Conservation (phyloP, 2,888 invertebrate genomes). For the Hypselothyrea guttata region DNA sequence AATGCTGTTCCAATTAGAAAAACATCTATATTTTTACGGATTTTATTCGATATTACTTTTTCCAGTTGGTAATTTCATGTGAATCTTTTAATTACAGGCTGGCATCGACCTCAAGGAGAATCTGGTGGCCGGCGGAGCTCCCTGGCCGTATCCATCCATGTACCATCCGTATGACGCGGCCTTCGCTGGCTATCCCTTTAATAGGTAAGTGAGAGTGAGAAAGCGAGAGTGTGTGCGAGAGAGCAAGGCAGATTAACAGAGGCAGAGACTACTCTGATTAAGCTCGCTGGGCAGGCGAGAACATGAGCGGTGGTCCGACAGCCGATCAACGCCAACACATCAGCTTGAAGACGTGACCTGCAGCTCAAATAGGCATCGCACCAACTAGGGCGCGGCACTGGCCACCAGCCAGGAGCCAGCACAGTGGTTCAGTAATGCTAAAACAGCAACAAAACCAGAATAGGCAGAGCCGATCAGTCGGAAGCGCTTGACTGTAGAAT, state of each 20-base stretch:
- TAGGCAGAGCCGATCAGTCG: no score
- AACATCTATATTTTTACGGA: not conserved
- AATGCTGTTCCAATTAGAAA: not conserved
- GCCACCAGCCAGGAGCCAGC: slow-evolving; percentile 18
- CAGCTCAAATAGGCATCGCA: slow-evolving; percentile 32
- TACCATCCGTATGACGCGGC: slow-evolving; percentile 97
- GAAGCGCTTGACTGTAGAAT: no score
- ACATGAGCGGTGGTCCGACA: slow-evolving; percentile 65
- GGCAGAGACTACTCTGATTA: slow-evolving; percentile 2
- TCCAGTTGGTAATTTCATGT: not conserved
- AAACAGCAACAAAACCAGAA: no score
- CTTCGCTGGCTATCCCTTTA: slow-evolving; percentile 96
- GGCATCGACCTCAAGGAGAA: slow-evolving; percentile 95
- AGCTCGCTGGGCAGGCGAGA: slow-evolving; percentile 36
- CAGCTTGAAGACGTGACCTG: slow-evolving; percentile 56
- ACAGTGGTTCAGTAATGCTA: not conserved
- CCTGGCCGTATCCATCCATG: slow-evolving; percentile 95
- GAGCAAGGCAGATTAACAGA: not conserved
- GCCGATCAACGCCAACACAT: slow-evolving; percentile 69
- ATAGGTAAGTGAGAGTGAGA: slow-evolving; percentile 88
- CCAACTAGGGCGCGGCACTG: slow-evolving; percentile 51
- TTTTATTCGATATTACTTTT: no score
- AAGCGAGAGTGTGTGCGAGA: slow-evolving; percentile 5
- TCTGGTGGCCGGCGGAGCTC: slow-evolving; percentile 89
- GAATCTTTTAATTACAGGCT: slow-evolving; percentile 84